Evolutionary conservation across 2,888 invertebrate species (phyloP).

Genomic region (Drosophila yooni): DNA sequence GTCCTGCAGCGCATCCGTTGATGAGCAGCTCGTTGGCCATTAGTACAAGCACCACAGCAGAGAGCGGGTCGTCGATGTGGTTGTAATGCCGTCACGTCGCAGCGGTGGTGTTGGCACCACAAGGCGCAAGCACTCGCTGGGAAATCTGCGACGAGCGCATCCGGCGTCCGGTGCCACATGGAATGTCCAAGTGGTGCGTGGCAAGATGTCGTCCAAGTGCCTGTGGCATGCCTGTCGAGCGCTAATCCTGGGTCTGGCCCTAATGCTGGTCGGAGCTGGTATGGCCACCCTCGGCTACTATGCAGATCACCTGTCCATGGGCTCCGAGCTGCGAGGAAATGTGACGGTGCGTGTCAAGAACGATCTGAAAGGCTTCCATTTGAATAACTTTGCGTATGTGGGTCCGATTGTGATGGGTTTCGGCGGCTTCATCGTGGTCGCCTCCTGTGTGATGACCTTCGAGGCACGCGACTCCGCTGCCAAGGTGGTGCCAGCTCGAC

Average conservation of each 20-base stretch:
- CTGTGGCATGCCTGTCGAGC: conserved; percentile 98
- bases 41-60: conserved; percentile 4
- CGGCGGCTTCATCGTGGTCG: conserved; percentile 98
- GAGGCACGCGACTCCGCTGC: conserved; percentile 98
- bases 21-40: conserved; percentile 30
- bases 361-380: conserved; percentile 92
- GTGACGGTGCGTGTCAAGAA: conserved; percentile 92
- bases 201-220: conserved; percentile 95
- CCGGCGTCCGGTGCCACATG: conserved; percentile 93
- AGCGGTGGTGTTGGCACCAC: conserved; percentile 80
- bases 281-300: conserved; percentile 97
- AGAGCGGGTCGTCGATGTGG: conserved; percentile 42
- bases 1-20: conserved; percentile 33
- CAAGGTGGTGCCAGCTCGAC: conserved; percentile 93
- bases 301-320: conserved; percentile 92
- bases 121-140: conserved; percentile 84
- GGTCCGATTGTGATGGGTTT: conserved; percentile 99
- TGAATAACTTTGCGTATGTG: conserved; percentile 96
- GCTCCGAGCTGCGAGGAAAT: conserved; percentile 92
- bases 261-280: conserved; percentile 94
- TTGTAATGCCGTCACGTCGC: conserved; percentile 81
- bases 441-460: conserved; percentile 99
- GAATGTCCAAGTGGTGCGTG: conserved; percentile 94
- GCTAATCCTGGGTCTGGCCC: conserved; percentile 92
- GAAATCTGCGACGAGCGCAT: conserved; percentile 89